Base-by-base conservation (phyloP, 1,140 invertebrate genomes). In the Plectrocnemia conspersa region DNA sequence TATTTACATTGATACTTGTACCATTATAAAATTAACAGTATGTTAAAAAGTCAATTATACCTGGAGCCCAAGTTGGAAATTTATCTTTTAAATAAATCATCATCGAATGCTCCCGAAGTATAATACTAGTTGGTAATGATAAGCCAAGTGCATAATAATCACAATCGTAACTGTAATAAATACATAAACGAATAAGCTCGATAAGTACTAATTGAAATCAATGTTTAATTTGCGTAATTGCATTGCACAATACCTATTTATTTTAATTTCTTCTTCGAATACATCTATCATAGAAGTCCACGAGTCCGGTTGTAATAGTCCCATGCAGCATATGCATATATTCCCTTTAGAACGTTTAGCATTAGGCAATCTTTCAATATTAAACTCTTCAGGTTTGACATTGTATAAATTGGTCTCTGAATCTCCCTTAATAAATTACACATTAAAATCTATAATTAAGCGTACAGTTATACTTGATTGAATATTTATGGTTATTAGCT, bases 101-200 rank as follows among this genome's bases (percentile, higher is more conserved):
- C 7, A 75, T 64, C 2, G 64, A 64, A 38, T 65, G 64, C 45
- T 75, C 73, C 32, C 73, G 53, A 3, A 73, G 54, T 5, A 72
- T 52, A 1, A 65, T 65, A 1, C 64, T 58, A 3, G 69, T 69
- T 0, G 73, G 73, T 2, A 67, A 61, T 0, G 73, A 73, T 0
- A 75, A 59, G 0, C 66, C 71, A 55, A 70, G 71, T 1, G 69
- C 72, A 54, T 72, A 72, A 13, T 63, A 66, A 1, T 57, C 54
- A 49, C 66, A 66, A 47, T 66, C 67, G 49, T 75, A 75, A 4
- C 72, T 75, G 61, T 16, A 65, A 66, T 10, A 22, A 13, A 55
- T n/a, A 48, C 23, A 4, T 16, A 11, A 21, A 35, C 29, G 11
- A 18, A 5, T 9, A 50, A 5, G 11, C 9, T 4, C 5, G n/a